phyloP scores from a whole-genome alignment of 1,140 invertebrate species.

The Polyergus mexicanus region DNA sequence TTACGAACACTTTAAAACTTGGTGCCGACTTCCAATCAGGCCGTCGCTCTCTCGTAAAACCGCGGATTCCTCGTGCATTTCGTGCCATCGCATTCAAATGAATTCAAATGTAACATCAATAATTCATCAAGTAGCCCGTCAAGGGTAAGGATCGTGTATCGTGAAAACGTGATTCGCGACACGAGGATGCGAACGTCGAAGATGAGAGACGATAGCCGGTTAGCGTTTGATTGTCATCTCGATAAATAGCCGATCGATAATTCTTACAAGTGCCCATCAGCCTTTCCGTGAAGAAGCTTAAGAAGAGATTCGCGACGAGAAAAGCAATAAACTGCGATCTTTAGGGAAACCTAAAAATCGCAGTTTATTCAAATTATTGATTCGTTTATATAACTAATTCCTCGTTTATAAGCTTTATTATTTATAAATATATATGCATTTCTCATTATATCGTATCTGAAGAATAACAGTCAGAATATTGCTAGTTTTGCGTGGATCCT shows the following conservation, averaged over 20 bases:
- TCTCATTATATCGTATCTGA: too few species aligned
- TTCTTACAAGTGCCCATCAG: background rate
- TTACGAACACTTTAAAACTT: background rate
- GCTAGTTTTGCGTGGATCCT: too few species aligned
- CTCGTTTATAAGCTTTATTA: background rate
- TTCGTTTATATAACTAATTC: background rate
- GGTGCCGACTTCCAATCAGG: background rate
- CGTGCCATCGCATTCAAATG: constrained; percentile 72
- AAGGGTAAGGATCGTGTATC: constrained; percentile 67
- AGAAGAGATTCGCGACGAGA: background rate
- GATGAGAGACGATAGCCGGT: background rate
- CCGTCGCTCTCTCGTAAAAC: background rate
- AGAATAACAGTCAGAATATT: too few species aligned
- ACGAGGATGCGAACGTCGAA: background rate
- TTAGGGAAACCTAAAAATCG: background rate
- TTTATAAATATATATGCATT: background rate
- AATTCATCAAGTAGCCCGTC: constrained; percentile 70
- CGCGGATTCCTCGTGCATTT: constrained; percentile 49
- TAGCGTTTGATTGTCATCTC: background rate
- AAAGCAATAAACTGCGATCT: background rate
- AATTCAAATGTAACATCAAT: constrained; percentile 71
- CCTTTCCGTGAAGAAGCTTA: constrained; percentile 4
- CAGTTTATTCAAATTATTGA: background rate
- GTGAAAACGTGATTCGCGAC: constrained; percentile 57
- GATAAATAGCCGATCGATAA: constrained; percentile 37